These are phyloP conservation scores for human DNA, from an alignment of 2,113 vertebrate species.

Conservation along the genomic window GRCh38 chr11:96449001-96449500, in stretches of 20 bases:
- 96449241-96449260: background rate
- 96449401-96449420: background rate
- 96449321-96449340: background rate
- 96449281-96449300: background rate
- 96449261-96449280: background rate
- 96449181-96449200: background rate
- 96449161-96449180: background rate
- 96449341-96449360: background rate
- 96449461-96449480: background rate
- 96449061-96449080: background rate
- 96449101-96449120: background rate
- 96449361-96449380: background rate
- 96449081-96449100: background rate
- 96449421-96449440: background rate
- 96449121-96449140: background rate
- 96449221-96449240: background rate
- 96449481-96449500: background rate
- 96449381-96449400: background rate
- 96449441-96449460: background rate
- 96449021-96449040: too few species aligned
- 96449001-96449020: too few species aligned
- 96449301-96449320: background rate
- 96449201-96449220: background rate
- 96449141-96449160: background rate
- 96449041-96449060: too few species aligned